These are phyloP conservation scores for Lota lota DNA, from an alignment of 2,113 vertebrate genomes.

Conservation along the genomic window DNA sequence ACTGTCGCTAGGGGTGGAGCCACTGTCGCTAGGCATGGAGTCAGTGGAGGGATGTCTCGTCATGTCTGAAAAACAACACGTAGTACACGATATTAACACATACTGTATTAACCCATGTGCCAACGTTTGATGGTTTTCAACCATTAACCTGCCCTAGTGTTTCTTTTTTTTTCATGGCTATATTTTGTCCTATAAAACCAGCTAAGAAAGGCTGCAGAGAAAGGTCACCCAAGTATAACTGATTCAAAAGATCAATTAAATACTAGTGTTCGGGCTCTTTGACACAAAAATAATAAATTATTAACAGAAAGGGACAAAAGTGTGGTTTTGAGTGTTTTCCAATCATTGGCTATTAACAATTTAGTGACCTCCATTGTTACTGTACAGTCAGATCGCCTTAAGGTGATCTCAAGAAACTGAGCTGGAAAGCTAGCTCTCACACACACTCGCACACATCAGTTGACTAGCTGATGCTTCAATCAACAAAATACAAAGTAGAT, in stretches of 20 bases:
- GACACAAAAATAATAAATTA: constrained; percentile 12
- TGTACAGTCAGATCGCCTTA: neutral
- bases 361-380: neutral
- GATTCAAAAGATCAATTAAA: constrained; percentile 8
- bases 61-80: constrained; percentile 64
- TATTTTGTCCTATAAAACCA: constrained; percentile 17
- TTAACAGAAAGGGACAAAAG: neutral
- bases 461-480: too few relatives aligned
- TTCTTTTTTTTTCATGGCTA: constrained; percentile 6
- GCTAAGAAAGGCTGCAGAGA: neutral
- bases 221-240: constrained; percentile 30
- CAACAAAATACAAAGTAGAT: neutral
- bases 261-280: neutral
- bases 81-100: neutral
- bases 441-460: neutral
- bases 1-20: constrained; percentile 65
- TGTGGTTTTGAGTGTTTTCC: neutral
- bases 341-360: neutral
- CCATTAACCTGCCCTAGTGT: neutral
- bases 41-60: constrained; percentile 72
- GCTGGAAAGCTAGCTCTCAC: neutral
- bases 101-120: neutral
- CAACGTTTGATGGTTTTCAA: neutral
- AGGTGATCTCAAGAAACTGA: neutral
- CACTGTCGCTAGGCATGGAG: constrained; percentile 70